Evolutionary conservation across 64 coral and sea anemone species (phyloP).

Genomic region (Montipora cactus): DNA sequence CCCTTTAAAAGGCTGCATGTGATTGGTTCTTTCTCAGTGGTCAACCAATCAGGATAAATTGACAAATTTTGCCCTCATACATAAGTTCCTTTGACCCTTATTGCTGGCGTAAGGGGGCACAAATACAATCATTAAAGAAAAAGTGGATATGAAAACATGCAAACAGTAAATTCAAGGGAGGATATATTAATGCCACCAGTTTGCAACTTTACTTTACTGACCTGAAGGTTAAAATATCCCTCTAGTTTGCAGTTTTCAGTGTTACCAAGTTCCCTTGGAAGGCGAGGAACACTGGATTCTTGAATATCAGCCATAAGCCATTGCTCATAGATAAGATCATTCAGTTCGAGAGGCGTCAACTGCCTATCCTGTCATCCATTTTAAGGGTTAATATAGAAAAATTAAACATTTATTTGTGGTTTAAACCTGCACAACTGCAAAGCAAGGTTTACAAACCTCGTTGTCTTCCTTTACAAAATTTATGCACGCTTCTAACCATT

Average conservation of each 20-base stretch:
- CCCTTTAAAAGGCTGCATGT: too few species aligned
- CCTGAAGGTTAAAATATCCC: slow-evolving; percentile 39
- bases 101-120: too few species aligned
- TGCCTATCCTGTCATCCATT: slow-evolving; percentile 41
- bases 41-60: too few species aligned
- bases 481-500: slow-evolving; percentile 90
- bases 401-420: not conserved
- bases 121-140: too few species aligned
- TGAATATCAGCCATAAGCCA: slow-evolving; percentile 88
- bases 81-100: too few species aligned
- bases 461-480: slow-evolving; percentile 72
- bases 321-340: slow-evolving; percentile 83
- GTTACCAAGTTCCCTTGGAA: slow-evolving; percentile 14
- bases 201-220: not conserved
- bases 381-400: not conserved
- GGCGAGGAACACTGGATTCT: slow-evolving; percentile 71
- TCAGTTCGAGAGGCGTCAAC: slow-evolving; percentile 34
- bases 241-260: slow-evolving; percentile 27
- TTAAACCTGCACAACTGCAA: not conserved
- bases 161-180: too few species aligned
- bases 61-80: too few species aligned
- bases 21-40: too few species aligned
- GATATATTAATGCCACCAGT: too few species aligned
- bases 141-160: too few species aligned
- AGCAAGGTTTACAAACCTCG: slow-evolving; percentile 35